A percentile compares a stretch with the other conserved stretches of the same genome.
Evolutionary conservation across 1,140 invertebrate species (phyloP).

Genomic region (Drosophila kikkawai): DNA sequence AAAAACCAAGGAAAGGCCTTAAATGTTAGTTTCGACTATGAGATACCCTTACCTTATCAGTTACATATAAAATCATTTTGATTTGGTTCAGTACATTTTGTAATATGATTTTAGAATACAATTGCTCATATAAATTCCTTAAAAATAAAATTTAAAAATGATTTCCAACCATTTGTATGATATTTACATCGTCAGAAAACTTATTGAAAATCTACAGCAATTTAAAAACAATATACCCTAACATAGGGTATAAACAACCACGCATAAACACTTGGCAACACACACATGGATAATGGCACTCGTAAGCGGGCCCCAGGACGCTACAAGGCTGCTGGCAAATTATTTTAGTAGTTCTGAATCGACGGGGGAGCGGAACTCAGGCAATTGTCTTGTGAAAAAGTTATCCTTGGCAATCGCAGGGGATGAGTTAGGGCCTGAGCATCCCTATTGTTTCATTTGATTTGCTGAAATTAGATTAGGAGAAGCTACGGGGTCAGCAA

Average conservation of each 20-base stretch:
- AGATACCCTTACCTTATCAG: background rate
- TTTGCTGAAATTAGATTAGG: conserved; percentile 50
- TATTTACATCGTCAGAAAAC: background rate
- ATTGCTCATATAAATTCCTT: background rate
- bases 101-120: background rate
- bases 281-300: conserved; percentile 49
- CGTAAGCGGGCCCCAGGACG: conserved; percentile 39
- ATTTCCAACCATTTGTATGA: background rate
- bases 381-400: conserved; percentile 16
- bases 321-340: conserved; percentile 52
- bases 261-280: conserved; percentile 21
- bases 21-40: background rate
- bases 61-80: background rate
- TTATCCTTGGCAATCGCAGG: conserved; percentile 29
- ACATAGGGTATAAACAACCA: conserved; percentile 4
- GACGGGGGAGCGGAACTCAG: conserved; percentile 19
- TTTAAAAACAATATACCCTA: background rate
- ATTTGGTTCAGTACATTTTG: too few relatives aligned
- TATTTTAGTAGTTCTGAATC: conserved; percentile 49
- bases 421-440: conserved; percentile 9
- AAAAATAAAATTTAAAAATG: background rate
- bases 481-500: conserved; percentile 25
- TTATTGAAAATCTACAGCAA: background rate
- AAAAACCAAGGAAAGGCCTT: background rate
- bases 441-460: conserved; percentile 43